Evolutionary conservation across 2,797 vertebrate genomes (phyloP).

Genomic region (Lepilemur ruficaudatus): DNA sequence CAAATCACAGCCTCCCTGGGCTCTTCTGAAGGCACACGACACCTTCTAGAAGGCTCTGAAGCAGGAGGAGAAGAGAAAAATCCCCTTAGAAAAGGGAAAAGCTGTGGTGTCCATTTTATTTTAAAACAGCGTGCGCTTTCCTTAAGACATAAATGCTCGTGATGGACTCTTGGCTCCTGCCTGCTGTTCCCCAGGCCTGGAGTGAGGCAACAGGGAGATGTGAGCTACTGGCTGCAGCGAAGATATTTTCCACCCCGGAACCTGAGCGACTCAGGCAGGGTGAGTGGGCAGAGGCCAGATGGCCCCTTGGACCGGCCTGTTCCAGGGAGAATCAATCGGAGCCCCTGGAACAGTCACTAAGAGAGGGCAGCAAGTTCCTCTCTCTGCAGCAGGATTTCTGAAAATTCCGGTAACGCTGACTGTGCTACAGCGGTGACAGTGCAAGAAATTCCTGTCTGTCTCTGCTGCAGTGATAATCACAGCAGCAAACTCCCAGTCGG

Average conservation of each 20-base stretch:
- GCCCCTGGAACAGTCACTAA: fast-evolving
- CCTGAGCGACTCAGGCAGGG: not conserved
- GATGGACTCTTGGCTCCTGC: not conserved
- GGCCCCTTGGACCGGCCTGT: not conserved
- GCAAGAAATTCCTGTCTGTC: not conserved
- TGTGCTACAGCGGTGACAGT: not conserved
- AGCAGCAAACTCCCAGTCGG: slow-evolving; percentile 36
- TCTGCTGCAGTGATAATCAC: not conserved
- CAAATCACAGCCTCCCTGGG: not conserved
- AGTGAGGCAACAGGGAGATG: fast-evolving
- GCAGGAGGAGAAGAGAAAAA: not conserved
- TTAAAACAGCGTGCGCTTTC: not conserved
- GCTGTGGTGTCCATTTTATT: not conserved
- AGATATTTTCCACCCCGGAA: fast-evolving
- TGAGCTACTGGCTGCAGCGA: fast-evolving
- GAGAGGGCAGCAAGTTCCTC: not conserved
- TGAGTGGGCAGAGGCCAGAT: not conserved
- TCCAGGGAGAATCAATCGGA: not conserved
- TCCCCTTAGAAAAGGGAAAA: not conserved
- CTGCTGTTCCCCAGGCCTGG: fast-evolving
- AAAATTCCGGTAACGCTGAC: not conserved
- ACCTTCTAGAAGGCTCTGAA: not conserved
- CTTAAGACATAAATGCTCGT: not conserved
- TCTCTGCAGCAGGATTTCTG: not conserved
- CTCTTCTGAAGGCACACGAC: not conserved